phyloP scores from a whole-genome alignment of 37 sponge, comb jelly and placozoan species.

The Geodia barretti region DNA sequence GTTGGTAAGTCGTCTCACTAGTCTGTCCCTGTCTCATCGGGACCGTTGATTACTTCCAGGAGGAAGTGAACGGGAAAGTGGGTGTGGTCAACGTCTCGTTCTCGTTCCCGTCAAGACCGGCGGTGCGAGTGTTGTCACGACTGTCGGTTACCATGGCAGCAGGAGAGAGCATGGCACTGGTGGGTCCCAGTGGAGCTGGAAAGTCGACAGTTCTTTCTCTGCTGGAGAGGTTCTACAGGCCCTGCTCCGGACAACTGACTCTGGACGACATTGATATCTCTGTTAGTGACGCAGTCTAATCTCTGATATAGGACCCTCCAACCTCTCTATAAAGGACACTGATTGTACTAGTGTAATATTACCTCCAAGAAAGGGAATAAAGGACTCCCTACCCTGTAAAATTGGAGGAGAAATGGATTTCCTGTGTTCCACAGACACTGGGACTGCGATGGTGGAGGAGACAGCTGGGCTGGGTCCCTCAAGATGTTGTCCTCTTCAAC shows the following conservation, averaged over 20 bases:
- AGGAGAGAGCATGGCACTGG: conserved; percentile 85
- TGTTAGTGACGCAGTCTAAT: neutral
- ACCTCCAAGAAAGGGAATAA: too few relatives aligned
- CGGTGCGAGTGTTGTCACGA: conserved; percentile 53
- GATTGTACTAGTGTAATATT: too few relatives aligned
- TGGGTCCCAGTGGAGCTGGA: conserved; percentile 88
- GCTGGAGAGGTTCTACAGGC: conserved; percentile 76
- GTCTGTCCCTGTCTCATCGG: neutral
- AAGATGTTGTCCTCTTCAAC: conserved; percentile 79
- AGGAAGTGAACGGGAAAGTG: conserved; percentile 34
- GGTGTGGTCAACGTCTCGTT: conserved; percentile 58
- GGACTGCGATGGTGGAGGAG: conserved; percentile 63
- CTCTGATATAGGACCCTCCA: too few relatives aligned
- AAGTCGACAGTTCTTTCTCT: conserved; percentile 90
- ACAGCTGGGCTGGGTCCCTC: conserved; percentile 73
- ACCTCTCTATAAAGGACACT: neutral
- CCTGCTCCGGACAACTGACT: conserved; percentile 14
- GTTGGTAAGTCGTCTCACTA: neutral
- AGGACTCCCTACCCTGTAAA: too few relatives aligned
- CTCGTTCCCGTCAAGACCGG: conserved; percentile 68
- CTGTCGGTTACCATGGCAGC: conserved; percentile 45
- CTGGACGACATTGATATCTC: conserved; percentile 36
- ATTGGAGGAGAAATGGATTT: too few relatives aligned
- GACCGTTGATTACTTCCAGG: conserved; percentile 28
- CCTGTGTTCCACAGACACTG: too few relatives aligned